Evolutionary conservation across 2,888 invertebrate species (phyloP), one percentile per base, ranked within the genome.

Genomic region (Noctuana brunneofusca): DNA sequence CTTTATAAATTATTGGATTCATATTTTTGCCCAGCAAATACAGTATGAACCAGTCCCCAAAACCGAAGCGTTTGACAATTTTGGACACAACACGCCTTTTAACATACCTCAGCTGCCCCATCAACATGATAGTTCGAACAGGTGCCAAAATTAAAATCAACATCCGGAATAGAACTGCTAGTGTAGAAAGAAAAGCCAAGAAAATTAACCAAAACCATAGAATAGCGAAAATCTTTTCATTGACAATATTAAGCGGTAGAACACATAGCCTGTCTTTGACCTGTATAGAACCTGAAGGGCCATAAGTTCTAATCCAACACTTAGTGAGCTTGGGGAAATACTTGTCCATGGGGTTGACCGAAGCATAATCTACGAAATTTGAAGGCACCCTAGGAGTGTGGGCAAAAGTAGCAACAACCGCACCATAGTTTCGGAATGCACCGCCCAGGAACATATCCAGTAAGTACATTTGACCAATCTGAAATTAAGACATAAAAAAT

Each of bases 11-110:
- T 16, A 94, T 83, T 0, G 95, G 94, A 79, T 95, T 95, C 71
- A 96, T 93, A 80, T 97, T 97, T 75, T 95, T 95, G 63, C 95
- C 94, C 52, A 97, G 88, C 75, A 95, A 94, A 78, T 95, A 94
- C 9, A 97, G 83, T 35, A 97, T 78, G 80, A 96, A 96, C 95
- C 96, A 96, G 80, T 96, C 96, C 0, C 95, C 95, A 65, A 94
- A 94, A 58, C 92, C 90, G 46, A 94, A 87, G 58, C 83, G 82
- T 64, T 85, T 87, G 0, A 93, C 89, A 64, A 95, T 89, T 56
- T 84, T 84, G 0, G 88, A 87, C 5, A 94, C 92, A 41, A 92
- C 81, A 69, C 85, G 88, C 24, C 85, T 87, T 62, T 93, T 90
- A 18, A 93, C 90, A 68, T 80, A 83, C 59, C 94, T 88, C 30